These are phyloP conservation scores for Nothobranchius furzeri DNA, from an alignment of 2,113 vertebrate genomes.

Conservation along the genomic window DNA sequence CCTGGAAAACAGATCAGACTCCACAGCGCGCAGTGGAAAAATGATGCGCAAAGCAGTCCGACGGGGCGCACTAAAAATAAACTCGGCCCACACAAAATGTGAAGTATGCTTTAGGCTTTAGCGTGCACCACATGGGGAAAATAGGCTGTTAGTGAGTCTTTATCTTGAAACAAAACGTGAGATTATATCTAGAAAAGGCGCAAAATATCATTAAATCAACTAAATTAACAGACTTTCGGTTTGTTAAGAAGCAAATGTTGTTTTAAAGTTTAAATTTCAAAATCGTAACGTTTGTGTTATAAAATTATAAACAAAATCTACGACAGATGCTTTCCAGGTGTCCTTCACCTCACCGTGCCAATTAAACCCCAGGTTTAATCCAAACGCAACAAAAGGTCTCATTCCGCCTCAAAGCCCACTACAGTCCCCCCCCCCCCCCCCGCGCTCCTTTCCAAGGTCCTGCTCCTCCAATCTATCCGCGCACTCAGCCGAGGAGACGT, in stretches of 20 bases:
- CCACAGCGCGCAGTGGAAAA: slow-evolving; percentile 60
- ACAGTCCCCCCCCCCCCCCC: slow-evolving; percentile 18
- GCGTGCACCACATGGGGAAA: not conserved
- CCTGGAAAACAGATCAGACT: slow-evolving; percentile 71
- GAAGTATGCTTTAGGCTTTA: slow-evolving; percentile 41
- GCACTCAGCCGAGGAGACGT: slow-evolving; percentile 4
- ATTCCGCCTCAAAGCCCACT: slow-evolving; percentile 46
- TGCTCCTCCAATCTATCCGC: slow-evolving; percentile 11
- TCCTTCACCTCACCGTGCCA: not conserved
- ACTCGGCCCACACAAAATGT: slow-evolving; percentile 59
- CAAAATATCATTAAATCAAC: not conserved
- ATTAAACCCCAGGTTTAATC: slow-evolving; percentile 24
- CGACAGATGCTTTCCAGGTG: not conserved
- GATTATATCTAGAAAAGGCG: not conserved
- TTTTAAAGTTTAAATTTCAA: too few species aligned
- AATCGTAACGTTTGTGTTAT: too few species aligned
- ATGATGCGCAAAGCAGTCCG: slow-evolving; percentile 61
- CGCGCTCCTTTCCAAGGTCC: slow-evolving; percentile 34
- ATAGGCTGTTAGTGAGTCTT: not conserved
- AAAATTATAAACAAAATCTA: not conserved
- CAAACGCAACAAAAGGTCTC: slow-evolving; percentile 45
- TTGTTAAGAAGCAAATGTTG: not conserved
- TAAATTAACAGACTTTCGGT: too few species aligned
- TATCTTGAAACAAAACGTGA: not conserved
- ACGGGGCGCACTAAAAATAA: slow-evolving; percentile 66